Conservation (phyloP, 2,113 vertebrate genomes). For the Steatornis caripensis region DNA sequence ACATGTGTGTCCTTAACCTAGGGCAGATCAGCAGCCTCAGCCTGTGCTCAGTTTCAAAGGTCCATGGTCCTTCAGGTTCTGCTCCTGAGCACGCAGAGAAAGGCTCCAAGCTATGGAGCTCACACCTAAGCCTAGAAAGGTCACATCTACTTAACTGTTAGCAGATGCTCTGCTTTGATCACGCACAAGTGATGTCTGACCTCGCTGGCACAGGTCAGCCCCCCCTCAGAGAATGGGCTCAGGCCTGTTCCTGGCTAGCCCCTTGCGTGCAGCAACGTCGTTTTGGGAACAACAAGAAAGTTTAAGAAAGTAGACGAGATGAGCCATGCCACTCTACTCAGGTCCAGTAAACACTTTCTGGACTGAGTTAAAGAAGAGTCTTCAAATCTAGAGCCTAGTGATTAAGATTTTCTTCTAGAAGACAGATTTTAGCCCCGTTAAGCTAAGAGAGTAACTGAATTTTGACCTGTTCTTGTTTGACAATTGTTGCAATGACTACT, state of each 20-base stretch:
- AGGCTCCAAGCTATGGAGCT: neutral
- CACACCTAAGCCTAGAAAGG: neutral
- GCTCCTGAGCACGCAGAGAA: neutral
- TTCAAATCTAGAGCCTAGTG: neutral
- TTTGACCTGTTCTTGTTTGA: neutral
- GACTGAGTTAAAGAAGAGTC: neutral
- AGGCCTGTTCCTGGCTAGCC: neutral
- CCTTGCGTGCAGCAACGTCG: neutral
- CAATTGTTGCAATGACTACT: neutral
- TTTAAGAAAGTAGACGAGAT: neutral
- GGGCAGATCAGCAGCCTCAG: neutral
- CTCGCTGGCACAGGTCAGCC: neutral
- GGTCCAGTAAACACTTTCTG: neutral
- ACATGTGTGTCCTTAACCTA: neutral
- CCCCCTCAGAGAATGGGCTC: neutral
- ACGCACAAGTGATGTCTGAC: neutral
- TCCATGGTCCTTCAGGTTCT: neutral
- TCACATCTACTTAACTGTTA: neutral
- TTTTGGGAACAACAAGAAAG: neutral
- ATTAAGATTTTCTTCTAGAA: neutral
- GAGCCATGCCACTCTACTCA: fast-evolving
- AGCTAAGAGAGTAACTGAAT: neutral
- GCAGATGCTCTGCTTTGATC: neutral
- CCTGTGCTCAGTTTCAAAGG: neutral
- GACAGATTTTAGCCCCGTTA: neutral